These are phyloP conservation scores for Trissolcus basalis DNA, from an alignment of 1,140 invertebrate genomes.

Conservation along the genomic window DNA sequence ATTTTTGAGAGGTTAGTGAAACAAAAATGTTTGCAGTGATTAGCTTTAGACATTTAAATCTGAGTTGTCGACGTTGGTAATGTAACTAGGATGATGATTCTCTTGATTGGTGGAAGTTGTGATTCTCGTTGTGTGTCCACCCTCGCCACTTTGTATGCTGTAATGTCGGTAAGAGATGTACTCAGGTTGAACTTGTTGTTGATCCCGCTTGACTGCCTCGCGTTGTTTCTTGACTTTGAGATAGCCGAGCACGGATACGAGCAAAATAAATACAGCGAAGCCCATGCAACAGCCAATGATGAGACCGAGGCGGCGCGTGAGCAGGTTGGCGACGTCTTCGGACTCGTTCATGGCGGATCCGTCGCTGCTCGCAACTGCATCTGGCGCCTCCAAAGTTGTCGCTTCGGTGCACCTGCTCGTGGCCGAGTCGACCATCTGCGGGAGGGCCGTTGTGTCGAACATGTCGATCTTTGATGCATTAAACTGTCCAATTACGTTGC, in stretches of 20 bases:
- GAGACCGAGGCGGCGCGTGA: conserved; percentile 86
- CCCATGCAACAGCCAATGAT: conserved; percentile 91
- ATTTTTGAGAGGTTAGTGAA: no score
- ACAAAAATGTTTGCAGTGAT: no score
- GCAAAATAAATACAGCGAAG: conserved; percentile 87
- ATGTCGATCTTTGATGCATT: conserved; percentile 65
- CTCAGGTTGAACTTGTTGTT: conserved; percentile 79
- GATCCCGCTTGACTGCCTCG: conserved; percentile 83
- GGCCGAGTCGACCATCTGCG: conserved; percentile 81
- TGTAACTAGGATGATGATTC: conserved; percentile 44
- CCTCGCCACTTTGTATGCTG: conserved; percentile 77
- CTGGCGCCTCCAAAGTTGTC: conserved; percentile 82
- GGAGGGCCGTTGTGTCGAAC: conserved; percentile 54
- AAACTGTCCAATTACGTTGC: conserved; percentile 55
- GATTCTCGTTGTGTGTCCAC: conserved; percentile 34
- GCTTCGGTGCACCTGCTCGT: conserved; percentile 85
- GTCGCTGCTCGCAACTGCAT: conserved; percentile 77
- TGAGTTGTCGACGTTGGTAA: conserved; percentile 53
- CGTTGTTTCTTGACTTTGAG: conserved; percentile 90
- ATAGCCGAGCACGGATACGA: conserved; percentile 89
- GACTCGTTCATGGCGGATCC: conserved; percentile 78
- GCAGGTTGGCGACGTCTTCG: conserved; percentile 72
- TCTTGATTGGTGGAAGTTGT: conserved; percentile 46
- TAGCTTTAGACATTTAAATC: conserved; percentile 48
- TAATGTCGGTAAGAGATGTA: conserved; percentile 85